phyloP scores from a whole-genome alignment of 2,113 vertebrate species.

The Craseonycteris thonglongyai region DNA sequence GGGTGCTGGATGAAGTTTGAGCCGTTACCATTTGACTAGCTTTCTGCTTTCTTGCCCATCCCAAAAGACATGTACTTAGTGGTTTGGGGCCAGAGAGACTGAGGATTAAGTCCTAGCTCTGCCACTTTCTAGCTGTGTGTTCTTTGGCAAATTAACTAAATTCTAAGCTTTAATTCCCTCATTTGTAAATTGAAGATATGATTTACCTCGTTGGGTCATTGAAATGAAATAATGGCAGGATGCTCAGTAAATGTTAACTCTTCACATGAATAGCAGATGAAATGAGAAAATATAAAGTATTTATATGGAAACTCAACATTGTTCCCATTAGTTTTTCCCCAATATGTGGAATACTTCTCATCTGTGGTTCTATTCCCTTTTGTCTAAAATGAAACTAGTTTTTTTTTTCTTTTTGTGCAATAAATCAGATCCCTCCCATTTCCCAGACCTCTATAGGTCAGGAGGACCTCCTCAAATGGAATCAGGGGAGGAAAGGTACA shows the following conservation, averaged over 20 bases:
- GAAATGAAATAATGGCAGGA: not conserved
- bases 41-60: not conserved
- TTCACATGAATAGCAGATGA: not conserved
- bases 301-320: not conserved
- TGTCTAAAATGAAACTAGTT: not conserved
- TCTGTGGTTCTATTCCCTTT: not conserved
- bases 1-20: not conserved
- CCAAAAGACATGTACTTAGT: not conserved
- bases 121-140: not conserved
- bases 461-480: not conserved
- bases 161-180: not conserved
- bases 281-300: not conserved
- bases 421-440: not conserved
- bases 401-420: not conserved
- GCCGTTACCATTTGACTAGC: not conserved
- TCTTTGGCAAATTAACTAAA: not conserved
- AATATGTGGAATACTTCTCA: not conserved
- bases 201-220: not conserved
- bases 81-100: not conserved
- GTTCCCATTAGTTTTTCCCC: not conserved
- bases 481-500: not conserved
- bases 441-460: not conserved
- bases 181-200: too few species aligned
- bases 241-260: not conserved
- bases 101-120: not conserved